These are phyloP conservation scores for Drosophila sturtevanti DNA, from an alignment of 1,140 invertebrate species.

Conservation along the genomic window DNA sequence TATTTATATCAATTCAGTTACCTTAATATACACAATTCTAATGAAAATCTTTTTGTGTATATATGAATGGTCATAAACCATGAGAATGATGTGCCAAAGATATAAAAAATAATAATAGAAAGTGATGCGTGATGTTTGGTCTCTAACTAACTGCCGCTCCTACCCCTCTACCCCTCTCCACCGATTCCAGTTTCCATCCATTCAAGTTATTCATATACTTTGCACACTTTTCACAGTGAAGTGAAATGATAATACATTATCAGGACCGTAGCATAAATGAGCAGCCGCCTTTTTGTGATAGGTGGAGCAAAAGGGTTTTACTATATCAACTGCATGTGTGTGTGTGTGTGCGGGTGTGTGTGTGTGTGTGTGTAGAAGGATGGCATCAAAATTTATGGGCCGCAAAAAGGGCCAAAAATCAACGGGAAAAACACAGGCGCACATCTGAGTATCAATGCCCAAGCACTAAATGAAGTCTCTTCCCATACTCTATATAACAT, in stretches of 20 bases:
- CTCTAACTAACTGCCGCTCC: too few relatives aligned
- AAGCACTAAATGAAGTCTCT: conserved; percentile 32
- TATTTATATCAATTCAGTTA: too few relatives aligned
- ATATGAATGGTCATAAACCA: too few relatives aligned
- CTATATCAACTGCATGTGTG: conserved; percentile 12
- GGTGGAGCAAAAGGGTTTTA: conserved; percentile 34
- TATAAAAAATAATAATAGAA: too few relatives aligned
- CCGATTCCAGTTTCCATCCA: too few relatives aligned
- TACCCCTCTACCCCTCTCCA: too few relatives aligned
- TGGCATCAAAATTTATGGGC: conserved; percentile 73
- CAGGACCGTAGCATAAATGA: conserved; percentile 62
- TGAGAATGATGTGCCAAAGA: too few relatives aligned
- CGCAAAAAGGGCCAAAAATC: conserved; percentile 71
- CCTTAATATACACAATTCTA: too few relatives aligned
- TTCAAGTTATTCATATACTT: conserved; percentile 20
- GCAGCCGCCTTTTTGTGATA: conserved; percentile 34
- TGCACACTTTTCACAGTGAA: not conserved
- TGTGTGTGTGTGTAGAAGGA: conserved; percentile 21
- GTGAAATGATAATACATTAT: conserved; percentile 65
- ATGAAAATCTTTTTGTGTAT: too few relatives aligned
- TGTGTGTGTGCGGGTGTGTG: conserved; percentile 25
- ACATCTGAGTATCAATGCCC: conserved; percentile 3
- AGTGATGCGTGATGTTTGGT: too few relatives aligned
- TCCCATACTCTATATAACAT: not conserved
- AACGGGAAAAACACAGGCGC: conserved; percentile 45